phyloP scores from a whole-genome alignment of 2,797 vertebrate species.

The Distichodus sexfasciatus region DNA sequence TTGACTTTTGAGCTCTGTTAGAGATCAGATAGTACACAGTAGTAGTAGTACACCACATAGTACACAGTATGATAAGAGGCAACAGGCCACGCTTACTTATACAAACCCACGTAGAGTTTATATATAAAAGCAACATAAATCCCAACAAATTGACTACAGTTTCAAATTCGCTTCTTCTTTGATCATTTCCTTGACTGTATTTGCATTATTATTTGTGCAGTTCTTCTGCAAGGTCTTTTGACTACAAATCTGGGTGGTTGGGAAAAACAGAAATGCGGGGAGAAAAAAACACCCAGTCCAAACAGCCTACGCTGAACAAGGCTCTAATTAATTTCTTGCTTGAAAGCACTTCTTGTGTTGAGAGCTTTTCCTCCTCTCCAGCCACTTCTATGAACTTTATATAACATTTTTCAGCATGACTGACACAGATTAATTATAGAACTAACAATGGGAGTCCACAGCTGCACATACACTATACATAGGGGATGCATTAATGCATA shows the following conservation, averaged over 20 bases:
- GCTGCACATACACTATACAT: background rate
- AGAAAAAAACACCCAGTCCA: background rate
- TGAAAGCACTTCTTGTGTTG: conserved; percentile 23
- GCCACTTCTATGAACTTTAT: conserved; percentile 22
- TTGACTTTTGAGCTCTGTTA: too few relatives aligned
- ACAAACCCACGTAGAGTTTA: too few relatives aligned
- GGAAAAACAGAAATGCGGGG: background rate
- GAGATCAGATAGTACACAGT: background rate
- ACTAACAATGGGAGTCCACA: background rate
- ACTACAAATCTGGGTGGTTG: background rate
- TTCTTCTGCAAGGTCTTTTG: background rate
- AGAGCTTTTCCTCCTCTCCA: background rate
- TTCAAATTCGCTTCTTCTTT: background rate
- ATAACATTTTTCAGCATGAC: background rate
- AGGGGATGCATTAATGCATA: background rate
- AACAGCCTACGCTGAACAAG: conserved; percentile 23
- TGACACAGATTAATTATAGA: background rate
- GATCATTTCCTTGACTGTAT: background rate
- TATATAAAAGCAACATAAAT: background rate
- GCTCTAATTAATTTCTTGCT: conserved; percentile 33
- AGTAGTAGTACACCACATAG: background rate
- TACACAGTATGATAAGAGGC: background rate
- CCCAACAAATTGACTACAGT: too few relatives aligned
- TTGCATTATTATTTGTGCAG: background rate
- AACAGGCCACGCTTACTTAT: background rate